Evolutionary conservation across 2,797 vertebrate genomes (phyloP), one percentile per base, ranked within the genome.

Genomic region (Pseudomugil gertrudae): DNA sequence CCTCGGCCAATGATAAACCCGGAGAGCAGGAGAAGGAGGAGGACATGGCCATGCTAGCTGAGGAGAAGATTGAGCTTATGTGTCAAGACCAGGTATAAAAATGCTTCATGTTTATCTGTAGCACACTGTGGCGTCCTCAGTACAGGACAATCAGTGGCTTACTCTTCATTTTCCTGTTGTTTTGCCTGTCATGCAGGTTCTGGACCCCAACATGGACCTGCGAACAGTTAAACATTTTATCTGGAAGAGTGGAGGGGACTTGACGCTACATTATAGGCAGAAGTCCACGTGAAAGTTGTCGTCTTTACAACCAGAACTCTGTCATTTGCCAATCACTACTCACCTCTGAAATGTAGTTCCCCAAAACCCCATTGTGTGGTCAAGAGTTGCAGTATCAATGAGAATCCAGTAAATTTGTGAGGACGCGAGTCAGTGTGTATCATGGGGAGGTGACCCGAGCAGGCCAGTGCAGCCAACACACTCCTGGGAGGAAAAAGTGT

Each of bases 141-240:
- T 35, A 21, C 45, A 14, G 32, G 30, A 3, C 3, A 36, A 21
- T 17, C 27, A 27, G 17, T 24, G 14, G 38, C 29, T 54, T 2
- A 33, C 13, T 1, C 15, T 57, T 29, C 2, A 30, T 19, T 32
- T 38, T 9, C 29, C 19, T 10, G 21, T 9, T 57, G 3, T 32
- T 24, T 55, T 45, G 15, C 73, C 6, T 65, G n/a, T 52, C 21
- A 0, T 14, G 40, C 69, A 99, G 98, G 96, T 99, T 90, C 94
- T 99, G 87, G 98, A 99, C 89, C 97, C 98, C 9, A 99, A 98
- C 84, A 99, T 99, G 97, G 98, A 99, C 93, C 96, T 99, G 87
- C 94, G 98, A 71, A 99, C 98, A 83, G 98, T 99, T 79, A 99
- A 99, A 92, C 97, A 99, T 90, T 99, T 99, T 94, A 97, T 99